Evolutionary conservation across 2,888 invertebrate genomes (phyloP).

Genomic region (Arctia plantaginis): DNA sequence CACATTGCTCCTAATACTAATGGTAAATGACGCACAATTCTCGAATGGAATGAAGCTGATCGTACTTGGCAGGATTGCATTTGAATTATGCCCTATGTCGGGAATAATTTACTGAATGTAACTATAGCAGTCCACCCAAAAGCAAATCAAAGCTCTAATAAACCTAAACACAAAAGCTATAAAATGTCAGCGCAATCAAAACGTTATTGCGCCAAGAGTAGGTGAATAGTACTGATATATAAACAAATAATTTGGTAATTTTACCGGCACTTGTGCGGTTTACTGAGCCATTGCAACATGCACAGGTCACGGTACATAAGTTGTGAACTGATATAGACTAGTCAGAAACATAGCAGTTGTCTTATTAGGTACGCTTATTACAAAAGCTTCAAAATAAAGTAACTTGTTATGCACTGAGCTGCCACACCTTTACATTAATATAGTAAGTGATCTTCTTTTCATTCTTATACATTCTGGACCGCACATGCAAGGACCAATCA

Average conservation of each 20-base stretch:
- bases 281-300: conserved; percentile 58
- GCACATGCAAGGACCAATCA: background rate
- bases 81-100: conserved; percentile 4
- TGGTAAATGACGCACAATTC: background rate
- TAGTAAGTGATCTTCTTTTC: background rate
- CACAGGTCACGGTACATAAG: conserved; percentile 35
- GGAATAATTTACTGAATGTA: conserved; percentile 5
- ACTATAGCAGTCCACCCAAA: background rate
- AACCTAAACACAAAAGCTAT: conserved; percentile 7
- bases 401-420: background rate
- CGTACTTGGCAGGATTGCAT: background rate
- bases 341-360: conserved; percentile 27
- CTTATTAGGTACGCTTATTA: background rate
- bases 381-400: background rate
- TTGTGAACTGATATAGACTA: conserved; percentile 20
- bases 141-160: conserved; percentile 7
- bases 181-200: conserved; percentile 38
- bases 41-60: background rate
- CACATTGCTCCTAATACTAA: background rate
- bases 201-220: conserved; percentile 42
- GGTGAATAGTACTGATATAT: conserved; percentile 38
- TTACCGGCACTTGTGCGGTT: conserved; percentile 55
- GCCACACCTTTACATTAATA: background rate
- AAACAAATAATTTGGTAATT: conserved; percentile 59
- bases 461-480: background rate